A percentile compares a stretch with the other conserved stretches of the same genome.
Evolutionary conservation across 2,113 vertebrate genomes (phyloP).

Genomic region (Accipiter cooperii): DNA sequence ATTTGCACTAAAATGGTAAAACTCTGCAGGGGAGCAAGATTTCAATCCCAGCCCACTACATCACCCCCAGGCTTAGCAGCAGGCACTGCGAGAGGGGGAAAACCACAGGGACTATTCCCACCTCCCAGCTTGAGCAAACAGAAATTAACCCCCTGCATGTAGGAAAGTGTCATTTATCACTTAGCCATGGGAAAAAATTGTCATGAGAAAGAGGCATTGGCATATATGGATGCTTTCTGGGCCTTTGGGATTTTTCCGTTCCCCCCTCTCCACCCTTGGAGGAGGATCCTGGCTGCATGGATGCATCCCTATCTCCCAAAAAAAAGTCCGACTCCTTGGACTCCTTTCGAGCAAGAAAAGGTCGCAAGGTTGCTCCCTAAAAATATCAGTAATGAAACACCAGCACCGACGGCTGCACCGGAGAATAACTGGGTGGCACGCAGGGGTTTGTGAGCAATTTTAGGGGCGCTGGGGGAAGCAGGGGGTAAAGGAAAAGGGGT

Average conservation of each 20-base stretch:
- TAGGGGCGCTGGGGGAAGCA: neutral
- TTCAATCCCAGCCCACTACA: neutral
- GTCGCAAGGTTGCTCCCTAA: neutral
- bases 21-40: neutral
- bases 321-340: neutral
- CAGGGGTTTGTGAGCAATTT: neutral
- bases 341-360: neutral
- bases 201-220: neutral
- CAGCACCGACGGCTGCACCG: fast-evolving
- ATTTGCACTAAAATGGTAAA: neutral
- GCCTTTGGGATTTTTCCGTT: neutral
- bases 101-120: neutral
- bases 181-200: neutral
- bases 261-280: neutral
- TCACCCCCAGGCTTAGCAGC: neutral
- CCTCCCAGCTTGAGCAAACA: neutral
- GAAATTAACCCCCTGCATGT: neutral
- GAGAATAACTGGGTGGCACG: fast-evolving
- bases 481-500: neutral
- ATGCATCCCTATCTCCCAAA: neutral
- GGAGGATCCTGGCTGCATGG: neutral
- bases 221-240: fast-evolving
- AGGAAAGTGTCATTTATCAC: neutral
- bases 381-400: neutral
- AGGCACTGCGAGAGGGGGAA: neutral